Percentiles rank a stretch among this genome's conserved stretches.
These are phyloP conservation scores for Spondyliosoma cantharus DNA, from an alignment of 2,797 vertebrate genomes.

Conservation along the genomic window DNA sequence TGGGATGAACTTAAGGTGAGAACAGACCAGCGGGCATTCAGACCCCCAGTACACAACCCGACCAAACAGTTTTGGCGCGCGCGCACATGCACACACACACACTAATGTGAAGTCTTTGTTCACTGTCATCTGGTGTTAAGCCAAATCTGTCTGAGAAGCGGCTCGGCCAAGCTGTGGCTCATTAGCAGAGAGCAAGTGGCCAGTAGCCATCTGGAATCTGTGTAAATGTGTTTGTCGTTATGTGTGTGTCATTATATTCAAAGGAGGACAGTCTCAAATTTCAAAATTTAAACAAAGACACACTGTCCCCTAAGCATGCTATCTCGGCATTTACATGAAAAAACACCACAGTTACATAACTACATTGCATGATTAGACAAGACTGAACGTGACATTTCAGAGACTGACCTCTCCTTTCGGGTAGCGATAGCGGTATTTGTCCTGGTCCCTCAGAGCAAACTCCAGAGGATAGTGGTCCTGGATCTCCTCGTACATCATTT, in stretches of 20 bases:
- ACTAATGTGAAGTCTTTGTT: constrained; percentile 55
- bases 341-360: not conserved
- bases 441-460: constrained; percentile 97
- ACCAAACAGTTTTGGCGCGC: not conserved
- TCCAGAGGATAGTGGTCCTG: constrained; percentile 93
- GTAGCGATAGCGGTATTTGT: constrained; percentile 99
- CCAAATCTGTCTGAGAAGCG: constrained; percentile 36
- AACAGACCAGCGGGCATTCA: constrained; percentile 44
- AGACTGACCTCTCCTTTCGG: constrained; percentile 95
- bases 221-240: constrained; percentile 26
- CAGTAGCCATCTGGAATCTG: constrained; percentile 52
- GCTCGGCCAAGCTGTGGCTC: constrained; percentile 46
- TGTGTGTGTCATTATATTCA: not conserved
- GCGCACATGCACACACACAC: not conserved
- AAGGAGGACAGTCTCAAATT: not conserved
- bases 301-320: not conserved
- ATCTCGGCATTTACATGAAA: not conserved
- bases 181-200: constrained; percentile 57
- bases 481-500: constrained; percentile 98
- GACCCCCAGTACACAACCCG: constrained; percentile 24
- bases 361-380: not conserved
- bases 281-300: constrained; percentile 11
- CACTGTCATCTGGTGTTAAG: constrained; percentile 34
- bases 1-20: constrained; percentile 60
- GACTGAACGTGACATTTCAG: not conserved